These are phyloP conservation scores for Merluccius polli DNA, from an alignment of 2,797 vertebrate genomes.

Conservation along the genomic window DNA sequence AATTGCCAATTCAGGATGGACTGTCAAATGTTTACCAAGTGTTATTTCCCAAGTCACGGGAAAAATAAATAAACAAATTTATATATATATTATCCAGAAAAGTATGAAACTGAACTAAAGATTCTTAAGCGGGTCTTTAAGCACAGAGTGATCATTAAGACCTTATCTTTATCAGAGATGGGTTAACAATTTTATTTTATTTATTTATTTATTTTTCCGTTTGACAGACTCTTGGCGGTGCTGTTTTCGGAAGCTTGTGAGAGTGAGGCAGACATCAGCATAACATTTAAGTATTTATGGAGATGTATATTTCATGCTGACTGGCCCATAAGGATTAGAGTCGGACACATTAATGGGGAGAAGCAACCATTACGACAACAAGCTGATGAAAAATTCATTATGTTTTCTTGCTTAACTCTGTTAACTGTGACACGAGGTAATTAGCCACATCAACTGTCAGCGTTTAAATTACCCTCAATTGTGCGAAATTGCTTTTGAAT, in stretches of 20 bases:
- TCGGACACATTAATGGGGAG: slow-evolving; percentile 73
- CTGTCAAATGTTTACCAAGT: slow-evolving; percentile 30
- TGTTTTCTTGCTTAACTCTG: slow-evolving; percentile 71
- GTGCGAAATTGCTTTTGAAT: slow-evolving; percentile 9
- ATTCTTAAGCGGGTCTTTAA: neutral
- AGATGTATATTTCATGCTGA: slow-evolving; percentile 80
- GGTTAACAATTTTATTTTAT: slow-evolving; percentile 14
- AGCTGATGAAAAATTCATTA: slow-evolving; percentile 74
- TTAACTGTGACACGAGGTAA: slow-evolving; percentile 68
- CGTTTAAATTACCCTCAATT: slow-evolving; percentile 44
- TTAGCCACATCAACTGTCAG: slow-evolving; percentile 54
- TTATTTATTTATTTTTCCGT: slow-evolving; percentile 3
- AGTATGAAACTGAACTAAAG: slow-evolving; percentile 1
- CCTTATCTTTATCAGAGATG: slow-evolving; percentile 11
- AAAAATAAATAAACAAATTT: neutral
- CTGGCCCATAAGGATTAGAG: slow-evolving; percentile 73
- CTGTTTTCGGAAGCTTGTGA: slow-evolving; percentile 34
- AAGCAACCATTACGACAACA: slow-evolving; percentile 75
- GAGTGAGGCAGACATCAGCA: slow-evolving; percentile 61
- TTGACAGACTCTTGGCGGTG: slow-evolving; percentile 32
- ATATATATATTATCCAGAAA: slow-evolving; percentile 10
- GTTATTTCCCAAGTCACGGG: slow-evolving; percentile 5
- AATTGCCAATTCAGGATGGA: slow-evolving; percentile 37
- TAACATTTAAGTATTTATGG: slow-evolving; percentile 77
- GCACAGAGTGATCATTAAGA: slow-evolving; percentile 15